These are phyloP conservation scores for Callionymus lyra DNA, from an alignment of 2,113 vertebrate genomes.

Conservation along the genomic window DNA sequence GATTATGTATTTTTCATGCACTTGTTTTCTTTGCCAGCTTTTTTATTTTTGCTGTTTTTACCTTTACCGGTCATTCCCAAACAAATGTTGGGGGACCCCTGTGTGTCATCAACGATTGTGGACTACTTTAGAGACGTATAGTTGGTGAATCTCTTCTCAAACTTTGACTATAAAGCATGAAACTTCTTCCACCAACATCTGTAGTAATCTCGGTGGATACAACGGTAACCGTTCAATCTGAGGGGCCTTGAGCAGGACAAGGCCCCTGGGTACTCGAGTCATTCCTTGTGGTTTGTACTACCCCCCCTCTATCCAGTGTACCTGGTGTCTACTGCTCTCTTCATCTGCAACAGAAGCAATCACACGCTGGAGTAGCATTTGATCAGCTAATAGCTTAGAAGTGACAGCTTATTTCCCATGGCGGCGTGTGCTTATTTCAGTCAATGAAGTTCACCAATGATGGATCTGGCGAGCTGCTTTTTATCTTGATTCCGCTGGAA, in stretches of 20 bases:
- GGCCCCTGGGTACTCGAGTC: constrained; percentile 16
- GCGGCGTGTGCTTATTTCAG: constrained; percentile 9
- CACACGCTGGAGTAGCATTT: constrained; percentile 9
- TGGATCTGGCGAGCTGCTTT: neutral
- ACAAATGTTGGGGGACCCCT: too few relatives aligned
- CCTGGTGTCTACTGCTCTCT: neutral
- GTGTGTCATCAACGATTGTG: too few relatives aligned
- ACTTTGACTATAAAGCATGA: too few relatives aligned
- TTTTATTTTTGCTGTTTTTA: too few relatives aligned
- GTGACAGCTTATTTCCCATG: constrained; percentile 2
- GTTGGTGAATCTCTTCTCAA: too few relatives aligned
- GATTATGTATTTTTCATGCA: too few relatives aligned
- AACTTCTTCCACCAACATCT: neutral
- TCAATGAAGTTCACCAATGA: constrained; percentile 1
- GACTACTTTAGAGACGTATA: too few relatives aligned
- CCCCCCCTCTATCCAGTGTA: constrained; percentile 8
- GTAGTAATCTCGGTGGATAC: constrained; percentile 23
- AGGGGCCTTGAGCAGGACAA: constrained; percentile 15
- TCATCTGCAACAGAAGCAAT: constrained; percentile 4
- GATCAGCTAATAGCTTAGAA: constrained; percentile 6
- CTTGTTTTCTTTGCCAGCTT: too few relatives aligned
- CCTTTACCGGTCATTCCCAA: too few relatives aligned
- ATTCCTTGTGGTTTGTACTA: constrained; percentile 12
- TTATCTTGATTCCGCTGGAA: too few relatives aligned
- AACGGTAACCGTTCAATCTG: constrained; percentile 18